A percentile compares a stretch with the other conserved stretches of the same genome.
These are phyloP conservation scores for Xiphorhynchus erythropygius DNA, from an alignment of 2,797 vertebrate genomes.

Conservation along the genomic window DNA sequence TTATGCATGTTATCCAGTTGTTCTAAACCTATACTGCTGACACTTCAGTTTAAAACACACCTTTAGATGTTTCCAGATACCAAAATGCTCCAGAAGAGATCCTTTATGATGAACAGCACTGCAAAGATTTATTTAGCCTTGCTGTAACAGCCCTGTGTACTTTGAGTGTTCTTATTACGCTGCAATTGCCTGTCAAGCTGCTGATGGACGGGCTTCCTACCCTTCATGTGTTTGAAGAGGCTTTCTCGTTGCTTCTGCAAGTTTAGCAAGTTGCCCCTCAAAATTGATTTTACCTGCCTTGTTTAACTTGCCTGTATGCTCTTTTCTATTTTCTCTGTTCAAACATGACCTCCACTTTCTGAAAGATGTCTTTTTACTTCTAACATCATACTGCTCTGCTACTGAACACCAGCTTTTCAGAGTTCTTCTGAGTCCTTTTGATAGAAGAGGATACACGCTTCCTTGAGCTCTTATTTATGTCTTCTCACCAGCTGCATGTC, in stretches of 20 bases:
- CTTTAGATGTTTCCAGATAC: background rate
- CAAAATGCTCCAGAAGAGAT: background rate
- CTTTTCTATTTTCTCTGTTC: conserved; percentile 3
- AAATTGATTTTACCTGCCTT: conserved; percentile 21
- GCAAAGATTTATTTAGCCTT: conserved; percentile 52
- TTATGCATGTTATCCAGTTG: background rate
- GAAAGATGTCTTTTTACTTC: background rate
- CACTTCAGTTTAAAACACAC: background rate
- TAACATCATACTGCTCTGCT: background rate
- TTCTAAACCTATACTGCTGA: conserved; percentile 36
- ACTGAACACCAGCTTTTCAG: background rate
- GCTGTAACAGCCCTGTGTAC: background rate
- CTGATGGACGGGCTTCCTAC: conserved; percentile 12
- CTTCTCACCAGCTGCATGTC: background rate
- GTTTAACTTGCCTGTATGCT: background rate
- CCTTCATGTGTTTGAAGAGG: background rate
- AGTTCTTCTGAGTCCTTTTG: background rate
- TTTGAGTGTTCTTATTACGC: background rate
- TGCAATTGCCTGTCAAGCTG: background rate
- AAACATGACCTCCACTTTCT: conserved; percentile 13
- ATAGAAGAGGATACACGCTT: accelerated
- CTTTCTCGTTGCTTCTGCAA: background rate
- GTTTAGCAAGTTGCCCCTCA: background rate
- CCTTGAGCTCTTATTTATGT: background rate
- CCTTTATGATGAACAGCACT: background rate